phyloP scores from a whole-genome alignment of 2,113 vertebrate genomes.

The Ivindomyrus marchei region DNA sequence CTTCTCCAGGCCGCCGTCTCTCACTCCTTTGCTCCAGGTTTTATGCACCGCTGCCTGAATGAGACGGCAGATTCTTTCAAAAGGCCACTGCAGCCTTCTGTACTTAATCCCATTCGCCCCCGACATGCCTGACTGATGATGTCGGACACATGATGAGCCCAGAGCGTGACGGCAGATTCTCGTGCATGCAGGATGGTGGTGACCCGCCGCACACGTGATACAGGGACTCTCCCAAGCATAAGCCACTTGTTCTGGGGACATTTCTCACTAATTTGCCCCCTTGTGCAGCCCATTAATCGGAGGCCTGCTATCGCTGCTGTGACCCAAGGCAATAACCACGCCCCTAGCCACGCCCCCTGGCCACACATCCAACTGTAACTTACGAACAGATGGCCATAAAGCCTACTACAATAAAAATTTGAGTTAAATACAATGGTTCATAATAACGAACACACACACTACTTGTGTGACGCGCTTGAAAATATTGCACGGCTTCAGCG shows the following conservation, averaged over 20 bases:
- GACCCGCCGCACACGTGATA: background rate
- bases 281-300: too few relatives aligned
- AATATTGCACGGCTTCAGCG: background rate
- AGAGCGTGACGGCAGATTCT: background rate
- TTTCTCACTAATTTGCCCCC: background rate
- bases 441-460: background rate
- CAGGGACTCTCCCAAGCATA: background rate
- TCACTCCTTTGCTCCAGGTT: background rate
- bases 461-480: background rate
- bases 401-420: background rate
- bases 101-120: background rate
- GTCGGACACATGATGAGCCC: background rate
- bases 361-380: background rate
- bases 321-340: background rate
- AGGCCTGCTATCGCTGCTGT: background rate
- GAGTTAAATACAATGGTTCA: background rate
- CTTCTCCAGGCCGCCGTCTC: background rate
- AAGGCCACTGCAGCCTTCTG: background rate
- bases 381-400: background rate
- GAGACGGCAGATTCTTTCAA: background rate
- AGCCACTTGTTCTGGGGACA: background rate
- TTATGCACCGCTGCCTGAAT: background rate
- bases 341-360: background rate
- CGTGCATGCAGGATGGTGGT: background rate
- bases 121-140: background rate